Evolutionary conservation across 2,888 invertebrate species (phyloP).

Genomic region (Rhamnusium bicolor): DNA sequence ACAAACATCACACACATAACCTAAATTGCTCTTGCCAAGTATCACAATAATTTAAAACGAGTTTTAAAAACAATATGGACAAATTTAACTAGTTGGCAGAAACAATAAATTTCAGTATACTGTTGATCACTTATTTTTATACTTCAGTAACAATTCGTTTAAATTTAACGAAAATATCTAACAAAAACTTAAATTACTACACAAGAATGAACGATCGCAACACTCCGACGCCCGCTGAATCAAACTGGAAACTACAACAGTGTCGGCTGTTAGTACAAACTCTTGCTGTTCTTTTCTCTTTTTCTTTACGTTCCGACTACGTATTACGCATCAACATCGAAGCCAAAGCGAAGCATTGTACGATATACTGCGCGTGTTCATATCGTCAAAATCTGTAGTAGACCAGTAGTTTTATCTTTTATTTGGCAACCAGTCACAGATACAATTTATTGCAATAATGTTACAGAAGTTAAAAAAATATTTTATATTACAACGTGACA

Average conservation of each 20-base stretch:
- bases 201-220: neutral
- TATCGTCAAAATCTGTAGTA: neutral
- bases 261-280: neutral
- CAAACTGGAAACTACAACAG: neutral
- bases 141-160: neutral
- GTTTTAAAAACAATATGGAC: neutral
- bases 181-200: neutral
- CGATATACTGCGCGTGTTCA: neutral
- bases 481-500: neutral
- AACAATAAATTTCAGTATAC: neutral
- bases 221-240: neutral
- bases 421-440: neutral
- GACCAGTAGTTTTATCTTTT: neutral
- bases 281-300: neutral
- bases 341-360: neutral
- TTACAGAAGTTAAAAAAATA: no score
- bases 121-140: neutral
- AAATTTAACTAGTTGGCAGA: neutral
- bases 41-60: neutral
- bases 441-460: no score
- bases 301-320: neutral
- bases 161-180: neutral
- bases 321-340: neutral
- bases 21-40: neutral
- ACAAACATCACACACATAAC: constrained; percentile 10